Base-by-base conservation (phyloP, 2,797 vertebrate genomes). In the Halcyon leucocephala region DNA sequence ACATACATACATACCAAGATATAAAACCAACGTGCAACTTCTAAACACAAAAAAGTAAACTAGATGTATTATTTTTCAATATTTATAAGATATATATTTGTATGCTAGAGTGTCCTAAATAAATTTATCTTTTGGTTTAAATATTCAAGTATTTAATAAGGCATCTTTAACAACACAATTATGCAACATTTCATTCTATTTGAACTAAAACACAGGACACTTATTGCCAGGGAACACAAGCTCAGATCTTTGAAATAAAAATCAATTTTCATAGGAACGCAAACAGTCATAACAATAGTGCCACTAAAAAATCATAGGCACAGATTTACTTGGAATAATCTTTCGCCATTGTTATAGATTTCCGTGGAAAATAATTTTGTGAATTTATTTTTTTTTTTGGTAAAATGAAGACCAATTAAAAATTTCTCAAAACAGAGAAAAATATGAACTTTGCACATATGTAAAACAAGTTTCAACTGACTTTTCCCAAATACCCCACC, bases 401-500 rank as follows among this genome's bases (percentile, higher is more conserved):
- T 89, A 93, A 97, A 97, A 97, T 95, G 89, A 97, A 95, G 97
- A 96, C 95, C 94, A 90, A 97, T 97, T 95, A 92, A 94, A 97
- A 97, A 86, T 97, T 82, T 97, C 94, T 98, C 83, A 97, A 97
- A 98, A 92, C 89, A 85, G 95, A 95, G 82, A 74, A 84, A 93
- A 97, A 85, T 58, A 95, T 76, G 97, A 98, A 98, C 98, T 99
- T 99, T 99, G 99, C 99, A 99, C 99, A 98, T 98, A 99, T 96
- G 96, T 97, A 98, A 98, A 98, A 98, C 97, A 99, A 98, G 98
- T 98, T 98, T 98, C 97, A 98, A 99, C 99, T 99, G 99, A 99
- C 99, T 99, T 99, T 99, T 99, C 99, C 99, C 99, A 99, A 99
- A 99, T 98, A 99, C 99, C 99, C 99, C 98, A 97, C 99, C 98